Evolutionary conservation across 2,888 invertebrate species (phyloP).

Genomic region (Netelia inedita): DNA sequence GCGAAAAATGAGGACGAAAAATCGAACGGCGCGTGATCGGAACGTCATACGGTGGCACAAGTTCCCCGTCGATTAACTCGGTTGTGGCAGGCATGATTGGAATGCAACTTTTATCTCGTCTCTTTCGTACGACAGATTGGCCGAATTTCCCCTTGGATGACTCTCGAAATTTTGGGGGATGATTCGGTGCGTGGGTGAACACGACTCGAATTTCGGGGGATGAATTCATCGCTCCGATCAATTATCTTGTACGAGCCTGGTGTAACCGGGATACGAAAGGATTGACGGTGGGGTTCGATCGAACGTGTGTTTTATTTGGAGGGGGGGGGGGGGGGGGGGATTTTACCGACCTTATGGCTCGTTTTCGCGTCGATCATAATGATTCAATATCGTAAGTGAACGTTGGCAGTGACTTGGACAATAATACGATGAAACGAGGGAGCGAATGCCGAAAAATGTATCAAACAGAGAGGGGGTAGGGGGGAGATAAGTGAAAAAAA

Average conservation of each 20-base stretch:
- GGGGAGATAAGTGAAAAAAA: no score
- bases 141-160: slow-evolving; percentile 34
- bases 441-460: no score
- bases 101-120: slow-evolving; percentile 52
- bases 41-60: slow-evolving; percentile 50
- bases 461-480: no score
- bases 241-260: slow-evolving; percentile 31
- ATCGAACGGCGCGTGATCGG: slow-evolving; percentile 25
- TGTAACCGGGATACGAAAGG: slow-evolving; percentile 37
- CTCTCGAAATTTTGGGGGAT: slow-evolving; percentile 21
- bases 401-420: no score
- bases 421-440: no score
- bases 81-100: slow-evolving; percentile 19
- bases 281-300: slow-evolving; percentile 44
- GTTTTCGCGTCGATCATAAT: slow-evolving; percentile 32
- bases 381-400: slow-evolving; percentile 11
- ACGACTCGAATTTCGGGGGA: slow-evolving; percentile 51
- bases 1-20: slow-evolving; percentile 36
- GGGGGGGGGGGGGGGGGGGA: slow-evolving; percentile 10
- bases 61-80: slow-evolving; percentile 57
- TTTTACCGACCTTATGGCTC: slow-evolving; percentile 34
- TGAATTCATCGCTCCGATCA: slow-evolving; percentile 41
- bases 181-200: slow-evolving; percentile 48
- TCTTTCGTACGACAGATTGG: slow-evolving; percentile 54
- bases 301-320: slow-evolving; percentile 24